These are phyloP conservation scores for Enteromius thamalakanensis DNA, from an alignment of 2,797 vertebrate genomes.

Conservation along the genomic window DNA sequence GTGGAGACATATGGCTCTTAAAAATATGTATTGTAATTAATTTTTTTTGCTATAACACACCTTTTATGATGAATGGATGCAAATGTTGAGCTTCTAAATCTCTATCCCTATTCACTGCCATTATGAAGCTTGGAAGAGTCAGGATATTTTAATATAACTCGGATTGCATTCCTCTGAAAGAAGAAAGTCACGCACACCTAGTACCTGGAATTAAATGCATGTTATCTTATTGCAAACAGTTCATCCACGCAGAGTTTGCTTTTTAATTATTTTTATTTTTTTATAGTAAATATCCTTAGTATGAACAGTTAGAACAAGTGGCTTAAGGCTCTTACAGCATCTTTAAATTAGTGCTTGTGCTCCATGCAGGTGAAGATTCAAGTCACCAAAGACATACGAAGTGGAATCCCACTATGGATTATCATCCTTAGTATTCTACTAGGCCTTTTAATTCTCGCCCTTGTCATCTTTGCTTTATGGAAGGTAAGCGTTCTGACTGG, in stretches of 20 bases:
- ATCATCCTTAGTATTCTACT: slow-evolving; percentile 92
- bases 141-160: too few relatives aligned
- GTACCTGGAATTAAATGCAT: background rate
- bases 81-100: too few relatives aligned
- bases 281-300: background rate
- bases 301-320: background rate
- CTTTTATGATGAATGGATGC: too few relatives aligned
- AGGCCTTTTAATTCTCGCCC: slow-evolving; percentile 89
- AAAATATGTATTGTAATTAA: too few relatives aligned
- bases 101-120: too few relatives aligned
- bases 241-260: background rate
- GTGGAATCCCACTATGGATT: slow-evolving; percentile 90
- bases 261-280: background rate
- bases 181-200: background rate
- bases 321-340: background rate
- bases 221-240: background rate
- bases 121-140: too few relatives aligned
- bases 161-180: too few relatives aligned
- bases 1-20: too few relatives aligned
- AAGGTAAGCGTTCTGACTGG: slow-evolving; percentile 79
- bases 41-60: too few relatives aligned
- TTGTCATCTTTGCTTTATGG: slow-evolving; percentile 93
- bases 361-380: slow-evolving; percentile 86
- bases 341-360: background rate
- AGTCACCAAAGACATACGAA: slow-evolving; percentile 86